Conservation (phyloP, 2,888 invertebrate genomes). For the Ichneumon xanthorius region DNA sequence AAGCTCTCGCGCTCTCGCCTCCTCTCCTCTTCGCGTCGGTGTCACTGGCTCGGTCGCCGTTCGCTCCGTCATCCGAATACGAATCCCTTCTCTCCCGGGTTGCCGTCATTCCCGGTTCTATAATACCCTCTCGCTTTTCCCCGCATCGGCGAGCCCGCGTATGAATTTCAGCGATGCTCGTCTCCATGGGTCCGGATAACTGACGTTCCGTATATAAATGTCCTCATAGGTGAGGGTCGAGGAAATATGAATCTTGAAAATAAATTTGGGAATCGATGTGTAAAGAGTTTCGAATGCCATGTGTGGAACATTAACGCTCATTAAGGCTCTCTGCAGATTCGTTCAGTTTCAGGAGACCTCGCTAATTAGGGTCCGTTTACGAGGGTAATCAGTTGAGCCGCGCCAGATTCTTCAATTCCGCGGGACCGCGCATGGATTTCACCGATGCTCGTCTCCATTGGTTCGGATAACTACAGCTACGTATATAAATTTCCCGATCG, state of each 20-base stretch:
- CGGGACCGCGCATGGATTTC: not conserved
- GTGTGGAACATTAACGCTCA: not conserved
- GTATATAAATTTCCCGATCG: not conserved
- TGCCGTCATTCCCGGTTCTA: slow-evolving; percentile 20
- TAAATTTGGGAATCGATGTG: no score
- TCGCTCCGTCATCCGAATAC: slow-evolving; percentile 54
- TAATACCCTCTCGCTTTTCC: slow-evolving; percentile 15
- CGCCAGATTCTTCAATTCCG: not conserved
- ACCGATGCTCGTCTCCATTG: not conserved
- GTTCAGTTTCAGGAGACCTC: not conserved
- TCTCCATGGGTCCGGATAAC: not conserved
- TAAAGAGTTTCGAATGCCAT: not conserved
- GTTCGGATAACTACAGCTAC: not conserved
- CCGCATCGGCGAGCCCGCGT: not conserved
- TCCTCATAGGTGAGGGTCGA: not conserved
- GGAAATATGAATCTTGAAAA: not conserved
- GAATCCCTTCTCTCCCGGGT: slow-evolving; percentile 61
- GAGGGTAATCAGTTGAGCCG: not conserved
- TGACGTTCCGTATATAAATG: not conserved
- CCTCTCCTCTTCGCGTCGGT: slow-evolving; percentile 26
- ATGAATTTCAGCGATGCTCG: not conserved
- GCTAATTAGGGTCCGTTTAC: slow-evolving; percentile 2
- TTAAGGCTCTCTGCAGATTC: not conserved
- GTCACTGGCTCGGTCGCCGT: slow-evolving; percentile 37
- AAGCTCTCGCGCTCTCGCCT: slow-evolving; percentile 35